Percentiles rank a stretch among this genome's conserved stretches.
phyloP scores from a whole-genome alignment of 2,113 vertebrate genomes.

The Melanerpes formicivorus region DNA sequence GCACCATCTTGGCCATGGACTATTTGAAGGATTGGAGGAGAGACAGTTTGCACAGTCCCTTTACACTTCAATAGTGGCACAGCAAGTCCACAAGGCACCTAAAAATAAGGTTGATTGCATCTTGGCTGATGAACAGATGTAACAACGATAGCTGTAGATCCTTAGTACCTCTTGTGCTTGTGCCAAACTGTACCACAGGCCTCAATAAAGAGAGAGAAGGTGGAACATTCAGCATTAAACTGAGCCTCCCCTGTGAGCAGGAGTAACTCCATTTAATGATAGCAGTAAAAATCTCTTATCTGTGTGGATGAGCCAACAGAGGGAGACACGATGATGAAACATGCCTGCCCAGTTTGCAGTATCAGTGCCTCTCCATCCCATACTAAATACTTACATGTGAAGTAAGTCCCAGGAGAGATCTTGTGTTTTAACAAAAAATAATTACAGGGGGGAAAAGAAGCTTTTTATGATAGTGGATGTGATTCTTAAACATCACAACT shows the following conservation, averaged over 20 bases:
- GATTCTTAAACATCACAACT: neutral
- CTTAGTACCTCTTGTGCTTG: neutral
- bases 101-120: neutral
- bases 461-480: neutral
- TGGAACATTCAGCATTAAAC: conserved; percentile 2
- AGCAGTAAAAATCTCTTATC: conserved; percentile 7
- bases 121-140: neutral
- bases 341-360: neutral
- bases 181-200: neutral
- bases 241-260: neutral
- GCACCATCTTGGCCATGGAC: neutral
- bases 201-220: neutral
- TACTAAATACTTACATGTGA: neutral
- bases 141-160: neutral
- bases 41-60: neutral
- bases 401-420: neutral
- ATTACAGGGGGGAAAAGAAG: neutral
- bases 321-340: neutral
- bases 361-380: neutral
- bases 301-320: neutral
- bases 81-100: neutral
- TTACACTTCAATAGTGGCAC: neutral
- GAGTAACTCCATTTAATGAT: neutral
- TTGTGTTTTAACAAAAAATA: neutral
- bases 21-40: neutral